Evolutionary conservation across 2,888 invertebrate genomes (phyloP), one percentile per base, ranked within the genome.

Genomic region (Tholera decimalis): DNA sequence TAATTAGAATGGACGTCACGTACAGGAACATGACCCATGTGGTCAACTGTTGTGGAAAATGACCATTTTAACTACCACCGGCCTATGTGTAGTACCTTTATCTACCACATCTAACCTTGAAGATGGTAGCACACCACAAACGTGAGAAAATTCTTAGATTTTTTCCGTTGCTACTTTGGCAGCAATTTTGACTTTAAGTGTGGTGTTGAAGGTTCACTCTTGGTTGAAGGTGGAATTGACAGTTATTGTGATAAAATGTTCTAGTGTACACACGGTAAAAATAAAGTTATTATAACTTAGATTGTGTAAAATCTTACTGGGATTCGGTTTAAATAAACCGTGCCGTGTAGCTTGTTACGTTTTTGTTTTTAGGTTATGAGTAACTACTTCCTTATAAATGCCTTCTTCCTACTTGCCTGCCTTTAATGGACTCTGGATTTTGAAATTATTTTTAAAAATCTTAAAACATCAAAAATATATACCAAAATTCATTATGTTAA

Each of bases 101-200:
- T 90, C 87, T 77, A 73, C 51, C 30, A 64, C 58, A 92, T 93
- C 92, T 92, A 88, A 90, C 92, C 93, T 93, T 92, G 89, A 86
- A 75, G 79, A 79, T 80, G 83, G 88, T 86, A 89, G 88, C 87
- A 73, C 73, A 77, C 73, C 77, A 41, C 54, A 79, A 79, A 93
- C 92, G 91, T 92, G 92, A 92, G 88, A 92, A 89, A 85, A 90
- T 92, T 88, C 80, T 73, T 80, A 77, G 72, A 65, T 63, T 75
- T 77, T 76, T 75, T 79, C 43, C 79, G 63, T 60, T 54, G 62
- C 60, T 55, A 54, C 35, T 55, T 63, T 20, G 37, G 3, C 33
- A 22, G 35, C 22, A 56, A 37, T 56, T 51, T 58, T 20, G 15
- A 54, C 65, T 56, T 24, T 73, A 50, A 9, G 1, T 8, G 1